phyloP scores from a whole-genome alignment of 1,140 invertebrate genomes.

The Drosophila sechellia region DNA sequence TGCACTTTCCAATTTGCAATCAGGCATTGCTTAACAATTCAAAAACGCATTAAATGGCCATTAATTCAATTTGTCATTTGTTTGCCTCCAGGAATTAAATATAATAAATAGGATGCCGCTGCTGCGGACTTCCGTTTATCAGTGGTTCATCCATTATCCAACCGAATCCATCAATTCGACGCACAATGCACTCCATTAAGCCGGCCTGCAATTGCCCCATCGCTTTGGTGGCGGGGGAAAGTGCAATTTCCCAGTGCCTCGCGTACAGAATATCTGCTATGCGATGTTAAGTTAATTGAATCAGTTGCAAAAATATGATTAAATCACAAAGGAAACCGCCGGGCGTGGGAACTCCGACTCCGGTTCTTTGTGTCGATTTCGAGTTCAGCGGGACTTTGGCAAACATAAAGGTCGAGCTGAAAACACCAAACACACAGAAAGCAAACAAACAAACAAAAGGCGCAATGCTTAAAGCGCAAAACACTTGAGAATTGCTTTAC shows the following conservation, averaged over 20 bases:
- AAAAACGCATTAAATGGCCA: constrained; percentile 19
- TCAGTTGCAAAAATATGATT: constrained; percentile 65
- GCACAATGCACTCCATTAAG: constrained; percentile 68
- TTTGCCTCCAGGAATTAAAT: constrained; percentile 39
- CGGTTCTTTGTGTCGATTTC: constrained; percentile 16
- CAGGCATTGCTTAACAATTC: not conserved
- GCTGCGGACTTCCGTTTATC: constrained; percentile 68
- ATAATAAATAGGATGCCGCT: constrained; percentile 64
- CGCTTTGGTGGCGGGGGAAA: constrained; percentile 17
- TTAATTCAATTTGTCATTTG: constrained; percentile 31
- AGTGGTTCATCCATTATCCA: constrained; percentile 45
- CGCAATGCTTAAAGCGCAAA: constrained; percentile 74
- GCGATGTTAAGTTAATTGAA: constrained; percentile 62
- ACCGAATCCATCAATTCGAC: constrained; percentile 43
- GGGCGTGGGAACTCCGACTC: constrained; percentile 57
- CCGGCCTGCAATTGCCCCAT: constrained; percentile 19
- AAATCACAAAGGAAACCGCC: constrained; percentile 56
- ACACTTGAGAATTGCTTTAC: constrained; percentile 79
- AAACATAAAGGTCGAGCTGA: constrained; percentile 10
- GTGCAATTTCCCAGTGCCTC: constrained; percentile 5
- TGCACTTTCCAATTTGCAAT: constrained; percentile 4
- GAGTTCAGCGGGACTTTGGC: not conserved
- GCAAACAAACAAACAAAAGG: constrained; percentile 47
- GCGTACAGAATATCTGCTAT: constrained; percentile 30
- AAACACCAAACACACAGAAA: constrained; percentile 40